These are phyloP conservation scores for Scartelaos histophorus DNA, from an alignment of 2,113 vertebrate genomes.

Conservation along the genomic window DNA sequence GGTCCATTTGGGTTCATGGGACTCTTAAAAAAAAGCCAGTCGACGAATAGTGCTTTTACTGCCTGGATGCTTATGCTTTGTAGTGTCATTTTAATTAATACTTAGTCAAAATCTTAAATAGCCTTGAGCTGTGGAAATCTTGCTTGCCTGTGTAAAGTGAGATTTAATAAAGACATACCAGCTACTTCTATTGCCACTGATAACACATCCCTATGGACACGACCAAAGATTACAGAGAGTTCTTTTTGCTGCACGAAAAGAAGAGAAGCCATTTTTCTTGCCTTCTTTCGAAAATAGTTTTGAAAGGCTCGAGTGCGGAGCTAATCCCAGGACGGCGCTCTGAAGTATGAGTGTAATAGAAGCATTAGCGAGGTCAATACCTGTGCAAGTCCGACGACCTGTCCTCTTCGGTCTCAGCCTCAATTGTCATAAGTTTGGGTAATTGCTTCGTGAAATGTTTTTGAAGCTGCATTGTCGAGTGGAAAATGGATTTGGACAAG, in stretches of 20 bases:
- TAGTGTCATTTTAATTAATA: conserved; percentile 57
- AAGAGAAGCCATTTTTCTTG: neutral
- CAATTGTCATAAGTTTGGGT: neutral
- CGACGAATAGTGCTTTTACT: conserved; percentile 39
- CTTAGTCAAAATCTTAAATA: conserved; percentile 39
- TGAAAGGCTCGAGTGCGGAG: neutral
- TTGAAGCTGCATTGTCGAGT: neutral
- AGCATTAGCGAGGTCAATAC: conserved; percentile 14
- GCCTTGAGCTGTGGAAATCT: conserved; percentile 36
- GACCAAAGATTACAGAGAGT: conserved; percentile 30
- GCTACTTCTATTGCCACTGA: conserved; percentile 14
- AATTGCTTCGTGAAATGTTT: neutral
- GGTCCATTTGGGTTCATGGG: conserved; percentile 25
- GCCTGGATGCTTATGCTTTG: conserved; percentile 36
- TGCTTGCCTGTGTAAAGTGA: conserved; percentile 25
- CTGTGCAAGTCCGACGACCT: neutral
- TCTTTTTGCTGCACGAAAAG: conserved; percentile 1
- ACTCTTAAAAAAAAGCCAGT: conserved; percentile 26
- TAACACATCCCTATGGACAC: conserved; percentile 18
- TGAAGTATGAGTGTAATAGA: conserved; percentile 14
- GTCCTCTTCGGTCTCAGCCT: neutral
- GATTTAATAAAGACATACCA: conserved; percentile 32
- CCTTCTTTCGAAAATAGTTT: neutral
- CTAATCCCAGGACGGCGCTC: conserved; percentile 13
- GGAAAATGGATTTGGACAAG: neutral